Conservation (phyloP, 2,113 vertebrate genomes). For the Spilogale gracilis region DNA sequence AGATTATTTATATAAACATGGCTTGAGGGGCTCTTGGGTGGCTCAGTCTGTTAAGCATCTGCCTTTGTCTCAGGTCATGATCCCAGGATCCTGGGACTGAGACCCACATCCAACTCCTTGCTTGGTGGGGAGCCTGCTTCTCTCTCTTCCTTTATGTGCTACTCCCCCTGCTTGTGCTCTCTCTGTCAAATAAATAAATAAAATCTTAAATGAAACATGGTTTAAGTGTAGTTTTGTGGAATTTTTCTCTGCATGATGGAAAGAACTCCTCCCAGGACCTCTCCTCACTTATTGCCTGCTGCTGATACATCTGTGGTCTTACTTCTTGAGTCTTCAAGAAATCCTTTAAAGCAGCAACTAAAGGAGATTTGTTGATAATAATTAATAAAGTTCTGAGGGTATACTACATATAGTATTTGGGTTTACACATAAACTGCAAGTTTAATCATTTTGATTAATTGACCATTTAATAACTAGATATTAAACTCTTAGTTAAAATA, state of each 20-base stretch:
- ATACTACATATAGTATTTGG: neutral
- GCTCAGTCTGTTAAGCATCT: too few relatives aligned
- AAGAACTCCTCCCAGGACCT: neutral
- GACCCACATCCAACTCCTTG: too few relatives aligned
- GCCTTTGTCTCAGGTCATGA: too few relatives aligned
- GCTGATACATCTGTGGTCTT: neutral
- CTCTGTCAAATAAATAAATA: neutral
- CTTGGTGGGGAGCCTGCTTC: too few relatives aligned
- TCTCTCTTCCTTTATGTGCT: too few relatives aligned
- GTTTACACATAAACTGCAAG: neutral
- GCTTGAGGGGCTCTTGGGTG: neutral
- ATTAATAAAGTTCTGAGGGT: neutral
- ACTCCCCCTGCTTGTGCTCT: too few relatives aligned
- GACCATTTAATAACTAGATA: neutral
- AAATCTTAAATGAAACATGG: neutral
- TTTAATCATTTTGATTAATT: conserved; percentile 7
- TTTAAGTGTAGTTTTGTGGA: neutral
- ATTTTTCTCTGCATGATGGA: neutral
- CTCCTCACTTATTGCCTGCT: neutral
- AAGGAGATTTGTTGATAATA: neutral
- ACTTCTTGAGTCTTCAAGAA: neutral
- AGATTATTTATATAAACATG: neutral
- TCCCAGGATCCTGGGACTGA: too few relatives aligned
- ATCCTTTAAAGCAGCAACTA: neutral
- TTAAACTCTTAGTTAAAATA: conserved; percentile 9